Evolutionary conservation across 2,113 vertebrate species (phyloP), one percentile per base, ranked within the genome.

Genomic region (Cariama cristata): DNA sequence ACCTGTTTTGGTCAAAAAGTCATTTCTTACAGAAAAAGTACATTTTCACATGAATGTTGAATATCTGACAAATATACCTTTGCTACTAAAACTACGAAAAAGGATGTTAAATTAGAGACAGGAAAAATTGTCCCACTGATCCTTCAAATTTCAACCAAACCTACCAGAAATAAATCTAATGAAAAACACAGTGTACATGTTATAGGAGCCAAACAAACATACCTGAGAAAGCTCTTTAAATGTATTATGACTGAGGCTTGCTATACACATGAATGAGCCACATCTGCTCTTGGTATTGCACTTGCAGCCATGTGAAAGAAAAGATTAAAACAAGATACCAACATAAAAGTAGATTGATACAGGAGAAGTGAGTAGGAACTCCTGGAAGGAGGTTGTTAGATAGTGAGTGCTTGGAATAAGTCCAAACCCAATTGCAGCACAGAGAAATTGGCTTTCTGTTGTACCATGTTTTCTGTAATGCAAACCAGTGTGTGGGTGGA

Each of bases 331-430:
- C 94, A 94, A 95, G 94, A 96, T 55, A 85, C n/a, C 77, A 67
- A 14, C 74, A 73, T 12, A 22, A 69, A 95, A 95, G 22, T 35
- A 49, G 47, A 68, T 86, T 68, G 84, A 95, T 91, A 62, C 12
- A 14, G 76, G 80, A 91, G 84, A 79, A 95, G 69, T 2, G 32
- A 82, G 93, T 11, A 84, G 91, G 91, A 96, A 53, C 79, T 60
- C 94, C 79, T 93, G 95, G 82, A 83, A 97, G 90, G 85, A 94
- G 94, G 63, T 84, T 38, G 88, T 55, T 85, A 94, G 97, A 97
- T 79, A 96, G 94, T 8, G 85, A 44, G 85, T 94, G 86, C 85
- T 84, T 96, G 97, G 95, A 92, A 6, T 22, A 5, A 60, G 55
- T 90, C 95, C 97, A 97, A 50, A 32, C 56, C 89, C 91, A 24